Evolutionary conservation across 2,888 invertebrate species (phyloP), one percentile per base, ranked within the genome.

Genomic region (Lordiphosa andalusiaca): DNA sequence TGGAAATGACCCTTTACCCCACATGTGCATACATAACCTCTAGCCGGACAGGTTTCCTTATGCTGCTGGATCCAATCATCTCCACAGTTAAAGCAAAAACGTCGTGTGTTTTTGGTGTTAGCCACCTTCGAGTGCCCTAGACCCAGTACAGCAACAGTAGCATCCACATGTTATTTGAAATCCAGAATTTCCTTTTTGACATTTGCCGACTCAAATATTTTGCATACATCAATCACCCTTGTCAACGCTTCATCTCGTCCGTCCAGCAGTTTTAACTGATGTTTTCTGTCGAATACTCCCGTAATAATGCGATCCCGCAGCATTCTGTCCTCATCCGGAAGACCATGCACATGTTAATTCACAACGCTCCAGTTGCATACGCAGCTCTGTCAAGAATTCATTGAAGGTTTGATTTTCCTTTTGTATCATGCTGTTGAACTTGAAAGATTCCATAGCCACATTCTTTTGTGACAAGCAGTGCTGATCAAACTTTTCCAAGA

Each of bases 241-340:
- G 47, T 12, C 13, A 69, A 50, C 37, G 42, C 9, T 42, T 68
- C 49, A 21, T 69, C 55, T n/a, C 36, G 50, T 3, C 60, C 73
- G 51, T 70, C 60, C 42, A 73, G 46, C 12, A 72, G 25, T 44
- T 66, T 66, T 36, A 62, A 16, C 53, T 72, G 70, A 9, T 64
- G 23, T 42, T 67, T 64, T 53, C 69, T 69, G 10, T 69, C 69
- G 10, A 42, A 9, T 7, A 72, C 53, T 9, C 70, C 61, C 9
- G 59, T 64, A 3, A 71, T 57, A 16, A 69, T 72, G 19, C 70
- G 66, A 41, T 70, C 69, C 41, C 55, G 30, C 9, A 71, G 50
- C 69, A 71, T 71, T 10, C 63, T 49, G 7, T 71, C 61, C 49
- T 57, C 62, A 44, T 70, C 65, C 10, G 67, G 62, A 12, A 16